These are phyloP conservation scores for Chiloscyllium plagiosum DNA, from an alignment of 2,113 vertebrate genomes.

Conservation along the genomic window DNA sequence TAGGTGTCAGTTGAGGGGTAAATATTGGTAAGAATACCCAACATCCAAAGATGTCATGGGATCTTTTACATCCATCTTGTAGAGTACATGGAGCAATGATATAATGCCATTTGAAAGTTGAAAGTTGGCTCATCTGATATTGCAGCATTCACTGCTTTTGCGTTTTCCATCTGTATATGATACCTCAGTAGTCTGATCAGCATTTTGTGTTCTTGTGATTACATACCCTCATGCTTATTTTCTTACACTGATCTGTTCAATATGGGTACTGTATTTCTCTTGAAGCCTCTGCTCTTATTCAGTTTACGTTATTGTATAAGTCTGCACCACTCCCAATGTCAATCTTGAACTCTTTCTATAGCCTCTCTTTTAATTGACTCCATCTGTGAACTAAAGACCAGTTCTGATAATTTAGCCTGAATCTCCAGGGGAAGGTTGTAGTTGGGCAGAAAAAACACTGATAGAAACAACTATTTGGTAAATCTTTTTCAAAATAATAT, in stretches of 20 bases:
- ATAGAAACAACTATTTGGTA: not conserved
- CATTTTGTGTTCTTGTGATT: conserved; percentile 3
- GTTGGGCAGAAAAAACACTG: not conserved
- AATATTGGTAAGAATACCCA: not conserved
- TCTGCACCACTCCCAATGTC: conserved; percentile 12
- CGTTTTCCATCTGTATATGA: not conserved
- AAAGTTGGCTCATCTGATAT: not conserved
- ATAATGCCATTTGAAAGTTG: not conserved
- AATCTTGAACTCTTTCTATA: not conserved
- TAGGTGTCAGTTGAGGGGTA: not conserved
- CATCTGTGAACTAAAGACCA: not conserved
- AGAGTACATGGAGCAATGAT: not conserved
- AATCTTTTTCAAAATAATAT: not conserved
- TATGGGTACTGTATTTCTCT: not conserved
- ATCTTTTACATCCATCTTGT: not conserved
- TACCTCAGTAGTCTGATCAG: not conserved
- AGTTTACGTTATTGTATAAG: conserved; percentile 9
- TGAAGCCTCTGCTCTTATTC: not conserved
- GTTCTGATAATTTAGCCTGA: not conserved
- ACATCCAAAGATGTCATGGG: not conserved
- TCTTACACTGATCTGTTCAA: not conserved
- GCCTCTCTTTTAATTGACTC: not conserved
- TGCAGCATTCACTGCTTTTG: not conserved
- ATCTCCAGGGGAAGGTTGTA: not conserved
- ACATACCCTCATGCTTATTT: not conserved